Evolutionary conservation across 1,140 invertebrate genomes (phyloP), one percentile per base, ranked within the genome.

Genomic region (Ridgeia piscesae): DNA sequence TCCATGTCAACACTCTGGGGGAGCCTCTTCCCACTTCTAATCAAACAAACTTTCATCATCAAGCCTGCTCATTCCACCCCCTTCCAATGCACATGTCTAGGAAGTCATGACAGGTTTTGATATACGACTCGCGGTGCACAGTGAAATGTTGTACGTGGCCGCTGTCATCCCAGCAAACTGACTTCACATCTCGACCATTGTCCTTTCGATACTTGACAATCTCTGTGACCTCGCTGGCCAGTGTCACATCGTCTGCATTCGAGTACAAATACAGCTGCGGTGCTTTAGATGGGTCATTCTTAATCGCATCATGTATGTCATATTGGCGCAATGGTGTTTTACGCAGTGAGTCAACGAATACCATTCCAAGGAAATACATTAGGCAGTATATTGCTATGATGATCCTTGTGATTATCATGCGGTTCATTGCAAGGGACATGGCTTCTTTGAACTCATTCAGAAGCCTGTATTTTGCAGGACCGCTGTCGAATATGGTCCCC

Each of bases 211-310:
- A 95, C 27, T 94, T 94, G 17, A 95, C 93, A 93, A 96, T 94
- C 33, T 96, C 94, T 92, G 96, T 95, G 91, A 96, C 95, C 91
- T 95, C 95, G 48, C 94, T 93, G 90, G 48, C 96, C 96, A 94
- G 97, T 97, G 94, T 97, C 94, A 96, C 94, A 35, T 97, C 96
- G 94, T 98, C 98, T 6, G 96, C 96, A 94, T 97, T 97, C 0
- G 97, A 98, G 94, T 97, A 98, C 31, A 98, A 96, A 94, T 97
- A 98, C 88, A 98, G 94, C 95, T 98, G 97, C 35, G 98, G 97
- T 96, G 97, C 97, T 88, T 96, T 94, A 91, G 95, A 95, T 88
- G 95, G 94, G 94, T 97, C 96, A 92, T 96, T 95, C 91, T 95
- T 95, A 58, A 97, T 94, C 27, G 92, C 92, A 9, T 94, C 93